phyloP scores from a whole-genome alignment of 2,113 vertebrate genomes.

The Bombycilla garrulus region DNA sequence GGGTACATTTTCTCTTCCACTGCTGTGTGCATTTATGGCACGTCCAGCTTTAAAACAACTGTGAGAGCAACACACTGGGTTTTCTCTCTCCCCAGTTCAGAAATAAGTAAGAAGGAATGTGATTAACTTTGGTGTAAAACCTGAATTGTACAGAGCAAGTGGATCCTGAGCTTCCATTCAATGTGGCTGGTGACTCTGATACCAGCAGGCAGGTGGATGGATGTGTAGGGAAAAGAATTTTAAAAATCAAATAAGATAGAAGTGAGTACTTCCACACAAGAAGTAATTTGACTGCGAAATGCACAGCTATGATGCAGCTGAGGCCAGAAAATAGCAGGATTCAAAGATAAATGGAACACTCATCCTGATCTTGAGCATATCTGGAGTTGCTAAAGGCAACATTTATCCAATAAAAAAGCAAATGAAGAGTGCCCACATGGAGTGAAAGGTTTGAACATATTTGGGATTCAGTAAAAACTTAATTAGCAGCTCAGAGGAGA shows the following conservation, averaged over 20 bases:
- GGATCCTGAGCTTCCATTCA: background rate
- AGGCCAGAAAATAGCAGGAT: background rate
- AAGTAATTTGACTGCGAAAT: background rate
- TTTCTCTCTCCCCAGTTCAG: background rate
- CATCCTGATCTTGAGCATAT: background rate
- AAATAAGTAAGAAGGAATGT: background rate
- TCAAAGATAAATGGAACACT: background rate
- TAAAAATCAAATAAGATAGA: background rate
- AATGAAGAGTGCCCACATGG: background rate
- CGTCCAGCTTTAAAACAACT: background rate
- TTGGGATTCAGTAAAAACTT: background rate
- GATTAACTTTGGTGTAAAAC: background rate
- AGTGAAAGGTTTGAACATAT: background rate
- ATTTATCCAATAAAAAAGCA: background rate
- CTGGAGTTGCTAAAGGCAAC: background rate
- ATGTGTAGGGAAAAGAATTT: background rate
- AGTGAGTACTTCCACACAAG: background rate
- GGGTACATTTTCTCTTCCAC: background rate
- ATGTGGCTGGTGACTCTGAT: background rate
- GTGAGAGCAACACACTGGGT: background rate
- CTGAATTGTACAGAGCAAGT: background rate
- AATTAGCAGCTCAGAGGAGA: constrained; percentile 2
- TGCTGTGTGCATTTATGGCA: background rate
- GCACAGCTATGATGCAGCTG: background rate
- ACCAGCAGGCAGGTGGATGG: background rate